Evolutionary conservation across 2,113 vertebrate genomes (phyloP).

Genomic region (Xyliphius kryptos): DNA sequence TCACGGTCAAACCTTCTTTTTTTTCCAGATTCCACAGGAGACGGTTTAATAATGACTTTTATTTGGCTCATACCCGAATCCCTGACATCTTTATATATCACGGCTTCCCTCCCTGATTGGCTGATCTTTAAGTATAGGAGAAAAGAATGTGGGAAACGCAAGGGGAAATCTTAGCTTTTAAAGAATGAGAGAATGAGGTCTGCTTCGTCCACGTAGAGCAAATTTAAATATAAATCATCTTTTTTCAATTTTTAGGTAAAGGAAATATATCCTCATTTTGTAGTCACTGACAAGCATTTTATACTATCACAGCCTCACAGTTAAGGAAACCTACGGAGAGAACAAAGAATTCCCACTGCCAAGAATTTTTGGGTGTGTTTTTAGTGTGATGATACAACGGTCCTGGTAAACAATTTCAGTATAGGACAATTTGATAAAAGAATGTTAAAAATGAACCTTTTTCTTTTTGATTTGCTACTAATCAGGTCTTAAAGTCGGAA

Average conservation of each 20-base stretch:
- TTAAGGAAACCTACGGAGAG: neutral
- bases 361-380: too few species aligned
- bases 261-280: constrained; percentile 32
- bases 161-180: constrained; percentile 43
- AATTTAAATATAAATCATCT: constrained; percentile 72
- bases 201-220: constrained; percentile 53
- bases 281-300: too few species aligned
- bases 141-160: constrained; percentile 53
- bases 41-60: constrained; percentile 70
- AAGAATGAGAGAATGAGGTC: constrained; percentile 51
- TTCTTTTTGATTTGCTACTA: neutral
- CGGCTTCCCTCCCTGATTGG: constrained; percentile 42
- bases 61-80: constrained; percentile 56
- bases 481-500: neutral
- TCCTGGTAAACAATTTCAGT: too few species aligned
- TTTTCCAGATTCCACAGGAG: constrained; percentile 53
- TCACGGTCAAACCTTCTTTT: constrained; percentile 41
- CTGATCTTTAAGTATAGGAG: constrained; percentile 56
- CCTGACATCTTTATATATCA: constrained; percentile 45
- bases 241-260: constrained; percentile 61
- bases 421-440: too few species aligned
- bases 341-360: neutral
- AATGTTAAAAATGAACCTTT: too few species aligned
- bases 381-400: too few species aligned
- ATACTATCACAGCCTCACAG: too few species aligned